Evolutionary conservation across 2,797 vertebrate species (phyloP).

Genomic region (Parauchenoglanis punctatus): DNA sequence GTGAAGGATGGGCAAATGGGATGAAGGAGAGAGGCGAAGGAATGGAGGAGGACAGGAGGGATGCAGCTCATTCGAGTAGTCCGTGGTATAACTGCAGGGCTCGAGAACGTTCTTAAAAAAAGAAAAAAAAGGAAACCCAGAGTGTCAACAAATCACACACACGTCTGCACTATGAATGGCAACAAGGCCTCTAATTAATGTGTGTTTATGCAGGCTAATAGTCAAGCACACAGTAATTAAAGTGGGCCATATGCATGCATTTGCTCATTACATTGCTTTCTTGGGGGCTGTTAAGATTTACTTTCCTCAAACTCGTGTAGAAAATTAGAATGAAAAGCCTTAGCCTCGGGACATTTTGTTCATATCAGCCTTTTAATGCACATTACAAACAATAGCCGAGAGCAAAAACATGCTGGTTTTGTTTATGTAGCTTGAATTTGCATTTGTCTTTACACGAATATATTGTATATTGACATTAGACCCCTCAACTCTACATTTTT

Average conservation of each 20-base stretch:
- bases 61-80: constrained; percentile 53
- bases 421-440: not conserved
- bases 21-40: constrained; percentile 16
- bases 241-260: constrained; percentile 25
- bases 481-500: not conserved
- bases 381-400: not conserved
- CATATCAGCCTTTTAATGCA: constrained; percentile 15
- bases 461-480: not conserved
- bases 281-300: constrained; percentile 23
- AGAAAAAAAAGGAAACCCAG: too few relatives aligned
- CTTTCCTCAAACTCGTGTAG: constrained; percentile 1
- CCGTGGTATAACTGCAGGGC: constrained; percentile 35
- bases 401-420: not conserved
- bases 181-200: constrained; percentile 42
- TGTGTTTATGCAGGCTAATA: constrained; percentile 31
- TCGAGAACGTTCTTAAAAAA: not conserved
- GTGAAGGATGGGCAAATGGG: constrained; percentile 34
- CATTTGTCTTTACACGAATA: constrained; percentile 1
- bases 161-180: constrained; percentile 3
- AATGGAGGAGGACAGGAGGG: constrained; percentile 11
- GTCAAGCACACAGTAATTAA: constrained; percentile 40
- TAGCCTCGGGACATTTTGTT: constrained; percentile 16
- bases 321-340: constrained; percentile 17
- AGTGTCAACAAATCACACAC: not conserved
- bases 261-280: constrained; percentile 44